Percentiles rank a stretch among this genome's conserved stretches.
Evolutionary conservation across 2,888 invertebrate genomes (phyloP).

Genomic region (Agrochola circellaris): DNA sequence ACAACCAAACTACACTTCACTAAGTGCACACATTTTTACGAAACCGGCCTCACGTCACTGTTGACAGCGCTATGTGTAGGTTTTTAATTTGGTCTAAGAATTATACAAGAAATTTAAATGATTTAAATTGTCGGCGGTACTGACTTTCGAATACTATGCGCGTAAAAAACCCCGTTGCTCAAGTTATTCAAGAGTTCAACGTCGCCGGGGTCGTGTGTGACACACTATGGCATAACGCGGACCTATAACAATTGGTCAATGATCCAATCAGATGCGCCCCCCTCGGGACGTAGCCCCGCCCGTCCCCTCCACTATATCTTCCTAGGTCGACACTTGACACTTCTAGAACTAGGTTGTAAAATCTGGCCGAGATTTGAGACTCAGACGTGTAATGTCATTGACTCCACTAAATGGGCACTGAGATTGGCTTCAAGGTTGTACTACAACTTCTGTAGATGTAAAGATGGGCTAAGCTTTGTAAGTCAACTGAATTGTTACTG

Average conservation of each 20-base stretch:
- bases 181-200: conserved; percentile 10
- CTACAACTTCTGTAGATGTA: not conserved
- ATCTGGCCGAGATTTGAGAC: conserved; percentile 39
- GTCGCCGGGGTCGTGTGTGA: conserved; percentile 19
- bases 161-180: conserved; percentile 5
- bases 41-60: no score
- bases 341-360: conserved; percentile 68
- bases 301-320: conserved; percentile 37
- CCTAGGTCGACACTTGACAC: conserved; percentile 66
- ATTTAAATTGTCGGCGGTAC: no score
- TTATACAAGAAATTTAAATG: no score
- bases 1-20: no score
- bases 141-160: conserved; percentile 23
- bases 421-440: conserved; percentile 8
- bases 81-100: no score
- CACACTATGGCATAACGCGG: conserved; percentile 72
- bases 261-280: conserved; percentile 80
- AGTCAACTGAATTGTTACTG: not conserved
- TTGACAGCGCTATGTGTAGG: no score
- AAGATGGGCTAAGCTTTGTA: not conserved
- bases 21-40: no score
- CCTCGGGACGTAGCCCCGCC: conserved; percentile 52
- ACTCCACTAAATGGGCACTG: not conserved
- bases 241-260: conserved; percentile 84
- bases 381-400: conserved; percentile 38